Percentiles rank a stretch among this genome's conserved stretches.
Evolutionary conservation across 2,797 vertebrate species (phyloP).

Genomic region (Tenualosa thibaudeaui): DNA sequence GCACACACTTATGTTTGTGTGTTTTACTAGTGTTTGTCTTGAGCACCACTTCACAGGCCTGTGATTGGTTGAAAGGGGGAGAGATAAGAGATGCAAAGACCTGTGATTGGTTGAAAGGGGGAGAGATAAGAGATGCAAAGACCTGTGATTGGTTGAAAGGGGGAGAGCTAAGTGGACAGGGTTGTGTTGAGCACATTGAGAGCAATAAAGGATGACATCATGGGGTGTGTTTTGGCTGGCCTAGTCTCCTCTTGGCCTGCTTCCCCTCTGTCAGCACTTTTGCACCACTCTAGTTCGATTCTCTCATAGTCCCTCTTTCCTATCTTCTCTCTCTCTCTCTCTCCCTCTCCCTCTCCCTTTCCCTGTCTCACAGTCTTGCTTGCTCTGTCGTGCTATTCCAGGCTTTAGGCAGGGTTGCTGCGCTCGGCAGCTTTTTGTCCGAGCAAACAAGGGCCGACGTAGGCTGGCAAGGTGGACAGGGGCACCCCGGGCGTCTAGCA

Average conservation of each 20-base stretch:
- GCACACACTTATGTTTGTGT: not conserved
- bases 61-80: not conserved
- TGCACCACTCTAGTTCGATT: constrained; percentile 37
- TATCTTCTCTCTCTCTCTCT: constrained; percentile 1
- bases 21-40: not conserved
- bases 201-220: constrained; percentile 36
- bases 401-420: constrained; percentile 46
- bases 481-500: constrained; percentile 56
- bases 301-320: not conserved
- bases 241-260: not conserved
- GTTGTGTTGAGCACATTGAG: not conserved
- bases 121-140: not conserved
- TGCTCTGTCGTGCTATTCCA: constrained; percentile 10
- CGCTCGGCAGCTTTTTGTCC: constrained; percentile 61
- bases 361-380: not conserved
- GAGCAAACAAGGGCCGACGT: constrained; percentile 60
- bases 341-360: not conserved
- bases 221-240: constrained; percentile 36
- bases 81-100: not conserved
- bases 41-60: not conserved
- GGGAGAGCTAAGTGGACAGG: not conserved
- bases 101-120: not conserved
- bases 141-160: not conserved
- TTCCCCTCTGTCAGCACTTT: constrained; percentile 60
- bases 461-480: constrained; percentile 52